Base-by-base conservation (phyloP, 2,797 vertebrate genomes). In the Mergus octosetaceus region DNA sequence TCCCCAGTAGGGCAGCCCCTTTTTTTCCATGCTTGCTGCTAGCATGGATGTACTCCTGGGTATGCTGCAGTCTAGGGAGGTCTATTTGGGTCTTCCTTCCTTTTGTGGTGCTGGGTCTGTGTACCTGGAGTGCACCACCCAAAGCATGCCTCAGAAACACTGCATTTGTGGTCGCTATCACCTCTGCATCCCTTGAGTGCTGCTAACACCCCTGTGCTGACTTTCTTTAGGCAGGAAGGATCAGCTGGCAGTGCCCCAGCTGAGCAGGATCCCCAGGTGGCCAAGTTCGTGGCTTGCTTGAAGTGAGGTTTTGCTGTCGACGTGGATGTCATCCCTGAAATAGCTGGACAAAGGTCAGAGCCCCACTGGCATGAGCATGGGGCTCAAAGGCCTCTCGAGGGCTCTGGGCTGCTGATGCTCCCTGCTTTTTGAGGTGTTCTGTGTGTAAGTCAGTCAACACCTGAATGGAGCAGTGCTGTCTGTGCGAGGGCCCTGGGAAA, bases 361-460 rank as follows among this genome's bases (percentile, higher is more conserved):
- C 6, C 58, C 13, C 21, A 1, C 12, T 11, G 32, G 8, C 2
- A 1, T 5, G 32, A 36, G 36, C 36, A 36, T 36, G 36, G 24
- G n/a, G 43, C 39, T 30, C 13, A 18, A 34, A 45, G 74, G 51
- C 49, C 70, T 36, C 7, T 32, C 16, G 0, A 53, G 39, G 56
- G n/a, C 43, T 83, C 79, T 69, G 1, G 0, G 54, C 18, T 3
- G 2, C 17, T 1, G 0, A 54, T 0, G 1, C 21, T 7, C 11
- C 17, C 7, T 5, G 11, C 18, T 57, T 32, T 47, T 1, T 4
- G 13, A 14, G 6, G 10, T 25, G 4, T 4, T 47, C 14, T 27
- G 18, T 2, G 0, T 2, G 7, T 1, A 2, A 28, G 36, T 5
- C 7, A 1, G 36, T 6, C 7, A 1, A 17, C 30, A 32, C 61